A percentile compares a stretch with the other conserved stretches of the same genome.
These are phyloP conservation scores for Coregonus clupeaformis DNA, from an alignment of 2,113 vertebrate genomes.

Conservation along the genomic window DNA sequence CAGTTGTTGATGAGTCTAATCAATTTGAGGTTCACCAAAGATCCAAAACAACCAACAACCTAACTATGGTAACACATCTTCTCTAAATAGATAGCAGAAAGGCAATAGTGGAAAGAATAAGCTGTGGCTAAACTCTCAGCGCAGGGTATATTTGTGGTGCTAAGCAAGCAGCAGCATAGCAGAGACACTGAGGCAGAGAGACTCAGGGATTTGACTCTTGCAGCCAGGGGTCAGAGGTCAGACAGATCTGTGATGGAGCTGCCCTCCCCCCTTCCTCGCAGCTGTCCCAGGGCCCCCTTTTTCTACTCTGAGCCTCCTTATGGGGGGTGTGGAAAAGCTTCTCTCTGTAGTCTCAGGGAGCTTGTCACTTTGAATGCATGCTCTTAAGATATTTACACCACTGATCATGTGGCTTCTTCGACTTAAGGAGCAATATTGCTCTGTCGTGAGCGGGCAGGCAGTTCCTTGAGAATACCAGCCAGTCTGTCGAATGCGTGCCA, in stretches of 20 bases:
- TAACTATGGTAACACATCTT: background rate
- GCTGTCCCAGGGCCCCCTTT: conserved; percentile 12
- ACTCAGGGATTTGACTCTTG: conserved; percentile 13
- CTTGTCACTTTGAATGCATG: conserved; percentile 8
- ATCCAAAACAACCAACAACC: background rate
- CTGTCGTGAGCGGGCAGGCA: background rate
- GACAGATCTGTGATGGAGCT: conserved; percentile 18
- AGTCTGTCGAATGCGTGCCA: conserved; percentile 9
- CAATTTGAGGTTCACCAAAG: background rate
- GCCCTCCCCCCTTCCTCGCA: background rate
- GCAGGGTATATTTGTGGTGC: background rate
- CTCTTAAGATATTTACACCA: conserved; percentile 9
- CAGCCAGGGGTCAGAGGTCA: conserved; percentile 35
- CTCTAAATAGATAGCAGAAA: background rate
- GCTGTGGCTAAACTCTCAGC: background rate
- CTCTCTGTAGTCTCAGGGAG: background rate
- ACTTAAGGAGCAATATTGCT: background rate
- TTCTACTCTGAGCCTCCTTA: background rate
- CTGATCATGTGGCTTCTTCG: conserved; percentile 1
- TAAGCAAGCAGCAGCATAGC: background rate
- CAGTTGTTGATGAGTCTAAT: background rate
- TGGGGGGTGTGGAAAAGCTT: background rate
- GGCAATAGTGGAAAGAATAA: background rate
- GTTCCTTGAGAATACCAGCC: conserved; percentile 12
- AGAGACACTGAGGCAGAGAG: conserved; percentile 23